Conservation (phyloP, 37 sponge, comb jelly and placozoan species). For the Aphrocallistes beatrix region DNA sequence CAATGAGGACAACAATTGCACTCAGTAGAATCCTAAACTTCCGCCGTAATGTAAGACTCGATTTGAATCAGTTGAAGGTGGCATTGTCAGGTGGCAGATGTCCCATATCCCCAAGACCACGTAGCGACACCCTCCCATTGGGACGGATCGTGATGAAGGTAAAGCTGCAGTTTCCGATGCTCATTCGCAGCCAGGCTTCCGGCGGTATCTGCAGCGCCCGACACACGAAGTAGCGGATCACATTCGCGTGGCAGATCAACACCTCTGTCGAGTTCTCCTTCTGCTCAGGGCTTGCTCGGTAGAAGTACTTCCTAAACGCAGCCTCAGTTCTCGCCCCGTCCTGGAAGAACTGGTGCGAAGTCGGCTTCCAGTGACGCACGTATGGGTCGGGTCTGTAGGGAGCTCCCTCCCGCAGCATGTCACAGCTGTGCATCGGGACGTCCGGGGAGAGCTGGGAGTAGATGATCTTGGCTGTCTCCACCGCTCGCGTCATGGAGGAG, state of each 20-base stretch:
- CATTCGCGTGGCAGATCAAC: slow-evolving; percentile 86
- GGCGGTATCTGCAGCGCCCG: slow-evolving; percentile 93
- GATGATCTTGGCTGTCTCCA: slow-evolving; percentile 54
- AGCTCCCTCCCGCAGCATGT: slow-evolving; percentile 73
- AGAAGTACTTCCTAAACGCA: slow-evolving; percentile 75
- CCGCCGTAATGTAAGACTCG: not conserved
- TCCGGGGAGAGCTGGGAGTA: slow-evolving; percentile 30
- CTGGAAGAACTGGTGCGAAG: slow-evolving; percentile 73
- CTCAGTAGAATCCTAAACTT: not conserved
- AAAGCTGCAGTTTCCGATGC: slow-evolving; percentile 73
- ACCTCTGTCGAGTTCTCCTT: slow-evolving; percentile 61
- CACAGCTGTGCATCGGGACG: slow-evolving; percentile 55
- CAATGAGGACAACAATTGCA: not conserved
- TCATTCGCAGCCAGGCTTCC: slow-evolving; percentile 84
- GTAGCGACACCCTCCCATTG: slow-evolving; percentile 63
- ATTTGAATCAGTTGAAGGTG: slow-evolving; percentile 38
- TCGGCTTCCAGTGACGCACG: slow-evolving; percentile 56
- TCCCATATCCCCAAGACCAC: slow-evolving; percentile 60
- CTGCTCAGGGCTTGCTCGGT: slow-evolving; percentile 76
- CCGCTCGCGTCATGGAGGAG: slow-evolving; percentile 69
- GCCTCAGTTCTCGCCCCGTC: slow-evolving; percentile 91
- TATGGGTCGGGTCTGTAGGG: slow-evolving; percentile 73
- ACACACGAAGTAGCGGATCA: slow-evolving; percentile 93
- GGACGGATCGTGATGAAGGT: slow-evolving; percentile 68
- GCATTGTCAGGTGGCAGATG: slow-evolving; percentile 68